These are phyloP conservation scores for Burhinus bistriatus DNA, from an alignment of 2,113 vertebrate species.

Conservation along the genomic window DNA sequence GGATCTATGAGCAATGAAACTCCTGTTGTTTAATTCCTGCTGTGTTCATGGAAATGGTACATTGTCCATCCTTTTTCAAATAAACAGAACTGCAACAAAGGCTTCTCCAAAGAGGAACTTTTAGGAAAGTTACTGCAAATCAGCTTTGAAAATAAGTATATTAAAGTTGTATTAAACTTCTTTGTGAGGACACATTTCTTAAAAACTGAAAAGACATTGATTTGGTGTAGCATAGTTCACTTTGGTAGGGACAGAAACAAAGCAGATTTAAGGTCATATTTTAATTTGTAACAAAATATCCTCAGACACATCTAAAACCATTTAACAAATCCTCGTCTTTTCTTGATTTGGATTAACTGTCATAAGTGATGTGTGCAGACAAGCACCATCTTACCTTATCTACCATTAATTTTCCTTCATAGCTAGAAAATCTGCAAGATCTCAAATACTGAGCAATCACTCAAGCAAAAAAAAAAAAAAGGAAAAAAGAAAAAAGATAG, in stretches of 20 bases:
- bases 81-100: not conserved
- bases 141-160: not conserved
- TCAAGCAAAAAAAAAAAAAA: not conserved
- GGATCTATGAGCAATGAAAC: not conserved
- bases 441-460: not conserved
- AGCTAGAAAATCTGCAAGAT: not conserved
- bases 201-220: not conserved
- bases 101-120: not conserved
- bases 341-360: not conserved
- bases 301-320: not conserved
- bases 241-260: not conserved
- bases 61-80: not conserved
- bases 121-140: not conserved
- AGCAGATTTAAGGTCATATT: not conserved
- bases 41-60: not conserved
- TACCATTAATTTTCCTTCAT: not conserved
- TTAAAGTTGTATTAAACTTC: not conserved
- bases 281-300: not conserved
- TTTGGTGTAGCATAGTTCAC: not conserved
- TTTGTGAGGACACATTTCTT: not conserved
- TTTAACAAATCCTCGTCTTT: not conserved
- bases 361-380: not conserved
- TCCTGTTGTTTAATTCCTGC: not conserved
- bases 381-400: not conserved
- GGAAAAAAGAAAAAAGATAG: not conserved